These are phyloP conservation scores for Drosophila tani DNA, from an alignment of 1,140 invertebrate species.

Conservation along the genomic window DNA sequence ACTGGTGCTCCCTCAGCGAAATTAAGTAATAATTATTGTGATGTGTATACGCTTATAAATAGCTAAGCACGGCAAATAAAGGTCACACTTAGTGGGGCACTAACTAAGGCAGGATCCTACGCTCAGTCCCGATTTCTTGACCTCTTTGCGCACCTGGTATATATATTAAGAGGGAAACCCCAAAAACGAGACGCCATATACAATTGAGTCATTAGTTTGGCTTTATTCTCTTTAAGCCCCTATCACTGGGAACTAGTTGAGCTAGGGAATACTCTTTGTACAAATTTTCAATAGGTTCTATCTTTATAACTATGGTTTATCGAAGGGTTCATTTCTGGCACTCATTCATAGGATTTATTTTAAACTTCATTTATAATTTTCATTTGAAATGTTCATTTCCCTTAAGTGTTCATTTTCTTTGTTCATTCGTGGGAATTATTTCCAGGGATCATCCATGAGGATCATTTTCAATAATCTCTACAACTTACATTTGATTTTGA, in stretches of 20 bases:
- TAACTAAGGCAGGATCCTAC: conserved; percentile 1
- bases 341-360: background rate
- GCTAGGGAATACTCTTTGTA: background rate
- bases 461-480: no score
- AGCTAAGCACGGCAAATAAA: conserved; percentile 30
- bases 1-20: conserved; percentile 35
- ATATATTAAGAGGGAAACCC: conserved; percentile 10
- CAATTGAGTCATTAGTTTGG: conserved; percentile 1
- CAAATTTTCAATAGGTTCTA: background rate
- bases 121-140: conserved; percentile 26
- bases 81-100: conserved; percentile 41
- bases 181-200: background rate
- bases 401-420: no score
- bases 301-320: background rate
- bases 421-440: no score
- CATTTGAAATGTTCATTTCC: background rate
- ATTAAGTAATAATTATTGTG: conserved; percentile 63
- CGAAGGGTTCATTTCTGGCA: background rate
- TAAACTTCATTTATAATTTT: background rate
- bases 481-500: no score
- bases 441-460: no score
- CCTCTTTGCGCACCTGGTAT: conserved; percentile 15
- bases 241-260: no score
- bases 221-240: background rate
- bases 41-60: conserved; percentile 55